Evolutionary conservation across 2,113 vertebrate species (phyloP), one percentile per base, ranked within the genome.

Genomic region (Isichthys henryi): DNA sequence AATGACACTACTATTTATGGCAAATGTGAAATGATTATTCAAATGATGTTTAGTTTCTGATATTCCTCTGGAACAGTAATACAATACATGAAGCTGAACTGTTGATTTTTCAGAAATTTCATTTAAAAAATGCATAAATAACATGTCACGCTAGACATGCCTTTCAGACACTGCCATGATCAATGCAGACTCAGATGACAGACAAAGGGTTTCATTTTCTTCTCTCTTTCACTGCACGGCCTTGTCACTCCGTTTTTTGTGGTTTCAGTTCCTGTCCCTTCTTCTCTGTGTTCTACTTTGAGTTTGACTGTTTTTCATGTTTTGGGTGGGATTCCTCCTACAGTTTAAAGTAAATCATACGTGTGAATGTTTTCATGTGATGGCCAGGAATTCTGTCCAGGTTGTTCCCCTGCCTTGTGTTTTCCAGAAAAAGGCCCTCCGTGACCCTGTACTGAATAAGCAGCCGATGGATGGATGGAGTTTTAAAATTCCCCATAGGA

Each of bases 71-170:
- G 1, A 9, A 23, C 46, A 13, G 5, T 31, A 86, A 23, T 8
- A 86, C 15, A 50, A 52, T 86, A 53, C 15, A 52, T 52, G 11
- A n/a, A 52, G 15, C 27, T 39, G 17, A 85, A 49, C 82, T 53
- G 50, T 31, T 27, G 35, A 52, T 19, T 5, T n/a, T n/a, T n/a
- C n/a, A 70, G 58, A 70, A 90, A 89, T 27, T 89, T 91, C 23
- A 89, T 88, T 66, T 86, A 89, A 91, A 90, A 91, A 88, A 56
- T 46, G 39, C 31, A 46, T 90, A 89, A 62, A 58, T 90, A 90
- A 91, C 89, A 74, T 85, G 88, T 90, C 90, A 0, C 23, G 89
- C 92, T 92, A 91, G 90, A 92, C 92, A 92, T 91, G 90, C 89
- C 89, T 86, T 50, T 86, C 39, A 23, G 87, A 91, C 77, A 90